Base-by-base conservation (phyloP, 2,888 invertebrate species). In the Zaprionus lineosus region DNA sequence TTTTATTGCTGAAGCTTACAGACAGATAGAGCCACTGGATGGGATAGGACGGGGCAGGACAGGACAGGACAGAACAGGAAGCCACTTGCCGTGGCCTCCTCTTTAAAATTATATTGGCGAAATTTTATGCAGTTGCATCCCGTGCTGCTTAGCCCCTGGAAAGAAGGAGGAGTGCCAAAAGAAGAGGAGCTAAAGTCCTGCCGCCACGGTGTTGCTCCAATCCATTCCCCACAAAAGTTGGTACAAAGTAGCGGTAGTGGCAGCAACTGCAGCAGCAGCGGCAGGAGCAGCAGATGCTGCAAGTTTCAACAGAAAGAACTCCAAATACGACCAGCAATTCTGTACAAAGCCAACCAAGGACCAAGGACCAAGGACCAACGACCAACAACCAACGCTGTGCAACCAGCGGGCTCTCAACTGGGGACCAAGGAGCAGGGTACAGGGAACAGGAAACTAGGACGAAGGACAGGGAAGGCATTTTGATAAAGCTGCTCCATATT, bases 31-130 rank as follows among this genome's bases (percentile, higher is more conserved):
- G 74, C 70, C 12, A 37, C 29, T 39, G 59, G 44, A 68, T 51
- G 59, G 62, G 43, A 48, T 56, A 29, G 43, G 28, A 57, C 24
- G 44, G 64, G 39, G 34, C 15, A 31, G 28, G 14, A 16, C 14
- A 19, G 46, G 28, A 41, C 19, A 48, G 58, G 74, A 57, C n/a
- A n/a, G n/a, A n/a, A 6, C 36, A 61, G 79, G 56, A 72, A 65
- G 77, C 84, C 84, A 77, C 74, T 84, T 31, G 44, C 44, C 70
- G 40, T 67, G 75, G 74, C 61, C 70, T 60, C 84, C 84, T 74
- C 74, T 74, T 84, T 85, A 85, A 85, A 79, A 83, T 79, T 81
- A 85, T 76, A 85, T 85, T 85, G 84, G 86, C 66, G 74, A 76
- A 79, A 82, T 83, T 81, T 76, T 74, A 82, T 85, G 84, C 83